phyloP scores from a whole-genome alignment of 2,797 vertebrate species.

The Acipenser ruthenus region DNA sequence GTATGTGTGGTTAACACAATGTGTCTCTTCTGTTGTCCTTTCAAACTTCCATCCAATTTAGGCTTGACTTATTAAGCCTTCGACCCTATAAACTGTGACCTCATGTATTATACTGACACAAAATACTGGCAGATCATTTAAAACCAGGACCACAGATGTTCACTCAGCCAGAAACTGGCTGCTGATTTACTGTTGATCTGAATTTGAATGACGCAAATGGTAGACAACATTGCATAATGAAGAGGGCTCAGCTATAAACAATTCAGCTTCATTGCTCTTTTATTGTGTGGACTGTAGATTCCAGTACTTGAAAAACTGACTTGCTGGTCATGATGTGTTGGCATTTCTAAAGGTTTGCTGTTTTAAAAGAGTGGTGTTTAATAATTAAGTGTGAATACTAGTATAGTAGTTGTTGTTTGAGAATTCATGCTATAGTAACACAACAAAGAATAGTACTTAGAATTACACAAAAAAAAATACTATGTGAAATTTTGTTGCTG shows the following conservation, averaged over 20 bases:
- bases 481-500: background rate
- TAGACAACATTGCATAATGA: slow-evolving; percentile 13
- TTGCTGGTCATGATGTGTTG: background rate
- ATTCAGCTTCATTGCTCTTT: slow-evolving; percentile 29
- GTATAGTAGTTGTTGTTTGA: too few species aligned
- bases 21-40: slow-evolving; percentile 24
- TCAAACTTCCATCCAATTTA: slow-evolving; percentile 30
- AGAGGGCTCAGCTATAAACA: slow-evolving; percentile 13
- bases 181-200: slow-evolving; percentile 28
- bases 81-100: slow-evolving; percentile 14
- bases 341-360: background rate
- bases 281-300: background rate
- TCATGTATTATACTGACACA: slow-evolving; percentile 35
- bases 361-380: slow-evolving; percentile 1
- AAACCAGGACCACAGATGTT: slow-evolving; percentile 29
- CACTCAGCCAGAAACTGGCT: slow-evolving; percentile 41
- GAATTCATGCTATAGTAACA: too few species aligned
- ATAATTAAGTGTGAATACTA: background rate
- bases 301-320: background rate
- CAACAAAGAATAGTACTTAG: background rate
- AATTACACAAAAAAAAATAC: background rate
- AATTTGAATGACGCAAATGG: slow-evolving; percentile 31
- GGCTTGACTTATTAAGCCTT: slow-evolving; percentile 27
- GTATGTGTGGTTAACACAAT: slow-evolving; percentile 21
- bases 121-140: slow-evolving; percentile 29